These are phyloP conservation scores for Chionoecetes opilio DNA, from an alignment of 1,140 invertebrate genomes.

Conservation along the genomic window DNA sequence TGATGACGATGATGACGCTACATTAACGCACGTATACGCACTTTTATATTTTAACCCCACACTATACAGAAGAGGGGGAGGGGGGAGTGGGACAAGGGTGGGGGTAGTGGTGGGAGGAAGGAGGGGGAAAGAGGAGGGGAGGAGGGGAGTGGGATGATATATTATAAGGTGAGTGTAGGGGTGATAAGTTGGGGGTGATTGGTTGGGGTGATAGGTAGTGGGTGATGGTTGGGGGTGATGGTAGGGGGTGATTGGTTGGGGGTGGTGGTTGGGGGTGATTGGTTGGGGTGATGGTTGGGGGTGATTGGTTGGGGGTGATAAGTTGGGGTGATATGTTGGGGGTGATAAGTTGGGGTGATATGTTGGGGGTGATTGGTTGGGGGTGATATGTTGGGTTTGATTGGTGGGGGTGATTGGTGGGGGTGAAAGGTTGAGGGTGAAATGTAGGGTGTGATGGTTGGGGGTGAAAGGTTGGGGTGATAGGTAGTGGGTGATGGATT, in stretches of 20 bases:
- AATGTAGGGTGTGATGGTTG: not conserved
- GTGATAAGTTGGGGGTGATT: not conserved
- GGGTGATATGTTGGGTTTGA: not conserved
- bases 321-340: not conserved
- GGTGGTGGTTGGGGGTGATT: not conserved
- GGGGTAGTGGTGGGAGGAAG: not conserved
- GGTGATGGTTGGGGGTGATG: not conserved
- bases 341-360: not conserved
- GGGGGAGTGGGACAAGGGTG: not conserved
- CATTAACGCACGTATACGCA: not conserved
- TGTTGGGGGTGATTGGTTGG: not conserved
- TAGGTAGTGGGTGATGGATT: too few species aligned
- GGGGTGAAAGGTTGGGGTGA: not conserved
- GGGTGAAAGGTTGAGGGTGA: not conserved
- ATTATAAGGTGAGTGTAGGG: not conserved
- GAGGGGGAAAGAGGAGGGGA: not conserved
- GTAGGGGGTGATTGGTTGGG: not conserved
- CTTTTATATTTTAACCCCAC: too few species aligned
- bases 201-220: not conserved
- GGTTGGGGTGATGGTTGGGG: not conserved
- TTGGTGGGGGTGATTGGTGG: not conserved
- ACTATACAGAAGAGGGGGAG: not conserved
- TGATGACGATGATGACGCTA: not conserved
- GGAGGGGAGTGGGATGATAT: not conserved
- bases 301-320: not conserved